These are phyloP conservation scores for Dicrurus megarhynchus DNA, from an alignment of 2,113 vertebrate genomes.

Conservation along the genomic window DNA sequence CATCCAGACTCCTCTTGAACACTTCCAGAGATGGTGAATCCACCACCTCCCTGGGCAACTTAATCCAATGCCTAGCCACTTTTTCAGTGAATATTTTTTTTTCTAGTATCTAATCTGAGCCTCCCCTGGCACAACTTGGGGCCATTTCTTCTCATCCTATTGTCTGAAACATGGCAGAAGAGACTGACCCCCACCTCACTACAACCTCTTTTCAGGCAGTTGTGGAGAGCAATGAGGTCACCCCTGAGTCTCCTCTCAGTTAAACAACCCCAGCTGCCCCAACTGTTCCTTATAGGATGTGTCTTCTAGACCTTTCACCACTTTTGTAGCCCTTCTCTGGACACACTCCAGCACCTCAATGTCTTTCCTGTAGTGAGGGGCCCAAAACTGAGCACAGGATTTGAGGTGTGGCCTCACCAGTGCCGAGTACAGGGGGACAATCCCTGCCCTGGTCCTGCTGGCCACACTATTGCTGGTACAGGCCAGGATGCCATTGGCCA, in stretches of 20 bases:
- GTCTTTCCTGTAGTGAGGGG: neutral
- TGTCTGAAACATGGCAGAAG: neutral
- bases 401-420: neutral
- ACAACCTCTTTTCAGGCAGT: neutral
- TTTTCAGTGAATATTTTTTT: neutral
- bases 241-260: neutral
- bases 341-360: neutral
- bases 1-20: neutral
- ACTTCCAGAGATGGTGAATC: neutral
- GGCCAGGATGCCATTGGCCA: neutral
- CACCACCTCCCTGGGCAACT: neutral
- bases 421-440: accelerated
- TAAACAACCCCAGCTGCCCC: neutral
- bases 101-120: neutral
- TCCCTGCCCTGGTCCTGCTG: neutral
- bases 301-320: neutral
- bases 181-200: neutral
- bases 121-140: neutral
- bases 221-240: neutral
- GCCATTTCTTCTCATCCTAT: neutral
- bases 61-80: neutral
- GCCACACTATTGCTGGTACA: neutral
- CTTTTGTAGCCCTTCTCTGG: neutral
- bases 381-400: neutral
- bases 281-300: too few species aligned